Evolutionary conservation across 2,113 vertebrate species (phyloP).

Genomic region (Lethenteron reissneri): DNA sequence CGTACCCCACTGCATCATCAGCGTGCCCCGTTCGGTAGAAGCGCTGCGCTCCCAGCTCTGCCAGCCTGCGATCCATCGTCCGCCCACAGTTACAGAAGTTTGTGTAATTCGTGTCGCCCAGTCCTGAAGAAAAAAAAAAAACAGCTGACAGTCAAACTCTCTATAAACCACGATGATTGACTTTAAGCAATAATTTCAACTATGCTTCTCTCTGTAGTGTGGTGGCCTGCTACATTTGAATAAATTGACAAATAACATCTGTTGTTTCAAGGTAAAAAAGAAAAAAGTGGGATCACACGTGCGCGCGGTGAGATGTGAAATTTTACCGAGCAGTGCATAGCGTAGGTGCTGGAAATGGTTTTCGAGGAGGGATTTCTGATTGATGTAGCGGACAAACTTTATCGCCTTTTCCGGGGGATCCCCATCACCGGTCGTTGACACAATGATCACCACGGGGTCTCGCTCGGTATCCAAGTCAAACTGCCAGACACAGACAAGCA

Average conservation of each 20-base stretch:
- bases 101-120: slow-evolving; percentile 77
- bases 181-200: too few species aligned
- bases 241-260: too few species aligned
- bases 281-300: slow-evolving; percentile 4
- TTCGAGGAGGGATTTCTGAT: slow-evolving; percentile 26
- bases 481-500: slow-evolving; percentile 19
- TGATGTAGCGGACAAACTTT: slow-evolving; percentile 48
- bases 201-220: too few species aligned
- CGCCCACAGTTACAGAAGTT: slow-evolving; percentile 98
- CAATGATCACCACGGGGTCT: slow-evolving; percentile 55
- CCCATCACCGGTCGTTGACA: slow-evolving; percentile 77
- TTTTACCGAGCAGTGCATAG: slow-evolving; percentile 64
- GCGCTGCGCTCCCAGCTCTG: slow-evolving; percentile 52
- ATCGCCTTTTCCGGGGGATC: slow-evolving; percentile 62
- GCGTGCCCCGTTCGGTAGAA: slow-evolving; percentile 68
- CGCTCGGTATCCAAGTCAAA: slow-evolving; percentile 52
- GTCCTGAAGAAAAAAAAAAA: slow-evolving; percentile 24
- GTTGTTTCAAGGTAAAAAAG: background rate
- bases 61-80: slow-evolving; percentile 44
- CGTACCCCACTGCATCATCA: slow-evolving; percentile 78
- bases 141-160: background rate
- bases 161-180: too few species aligned
- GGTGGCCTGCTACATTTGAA: too few species aligned
- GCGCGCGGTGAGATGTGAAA: background rate
- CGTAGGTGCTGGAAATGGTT: slow-evolving; percentile 43